Evolutionary conservation across 2,888 invertebrate genomes (phyloP).

Genomic region (Andricus quercusramuli): DNA sequence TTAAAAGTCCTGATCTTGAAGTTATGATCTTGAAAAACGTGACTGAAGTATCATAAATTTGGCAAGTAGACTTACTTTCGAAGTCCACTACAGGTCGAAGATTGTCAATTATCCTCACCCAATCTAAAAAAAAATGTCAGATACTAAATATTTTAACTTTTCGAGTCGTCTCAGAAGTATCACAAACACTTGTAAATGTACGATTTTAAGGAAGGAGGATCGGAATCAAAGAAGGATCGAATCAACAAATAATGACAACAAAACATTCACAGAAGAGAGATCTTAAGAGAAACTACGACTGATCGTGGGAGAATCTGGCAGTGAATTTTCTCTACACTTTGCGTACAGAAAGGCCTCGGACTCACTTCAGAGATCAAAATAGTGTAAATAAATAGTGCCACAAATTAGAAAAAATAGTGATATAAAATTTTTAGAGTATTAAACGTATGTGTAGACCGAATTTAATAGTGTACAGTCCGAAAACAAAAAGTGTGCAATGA

Average conservation of each 20-base stretch:
- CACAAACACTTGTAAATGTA: conserved; percentile 13
- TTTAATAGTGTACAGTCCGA: no score
- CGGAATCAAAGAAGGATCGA: not conserved
- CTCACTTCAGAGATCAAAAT: no score
- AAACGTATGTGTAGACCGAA: no score
- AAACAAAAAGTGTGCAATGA: no score
- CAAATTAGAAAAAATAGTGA: no score
- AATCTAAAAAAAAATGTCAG: conserved; percentile 62
- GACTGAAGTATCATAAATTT: not conserved
- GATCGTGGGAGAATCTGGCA: not conserved
- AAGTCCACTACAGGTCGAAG: conserved; percentile 63
- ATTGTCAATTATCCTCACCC: conserved; percentile 70
- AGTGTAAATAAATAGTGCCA: no score
- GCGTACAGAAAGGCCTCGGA: not conserved
- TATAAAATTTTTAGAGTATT: no score
- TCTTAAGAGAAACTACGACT: not conserved
- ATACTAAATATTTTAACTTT: conserved; percentile 42
- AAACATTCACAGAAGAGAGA: conserved; percentile 22
- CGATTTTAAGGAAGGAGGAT: not conserved
- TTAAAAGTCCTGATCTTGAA: not conserved
- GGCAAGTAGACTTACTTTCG: conserved; percentile 64
- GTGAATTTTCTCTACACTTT: not conserved
- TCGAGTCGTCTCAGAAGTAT: not conserved
- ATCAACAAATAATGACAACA: not conserved
- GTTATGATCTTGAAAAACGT: not conserved